These are phyloP conservation scores for Bucco capensis DNA, from an alignment of 2,113 vertebrate genomes.

Conservation along the genomic window DNA sequence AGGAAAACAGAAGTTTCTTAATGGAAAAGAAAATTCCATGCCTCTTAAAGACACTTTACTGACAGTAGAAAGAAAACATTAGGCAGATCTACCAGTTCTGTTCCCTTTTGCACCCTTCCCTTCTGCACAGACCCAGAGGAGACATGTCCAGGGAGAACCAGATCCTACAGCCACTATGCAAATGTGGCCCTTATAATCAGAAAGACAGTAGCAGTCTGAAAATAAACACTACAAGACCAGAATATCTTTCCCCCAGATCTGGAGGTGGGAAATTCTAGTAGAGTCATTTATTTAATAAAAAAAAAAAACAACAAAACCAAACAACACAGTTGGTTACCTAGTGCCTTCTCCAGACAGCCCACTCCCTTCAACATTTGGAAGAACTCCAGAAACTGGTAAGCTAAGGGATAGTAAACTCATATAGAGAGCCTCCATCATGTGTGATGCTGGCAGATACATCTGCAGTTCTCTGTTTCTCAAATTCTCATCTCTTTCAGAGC, in stretches of 20 bases:
- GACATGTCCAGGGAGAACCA: neutral
- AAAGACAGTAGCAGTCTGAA: neutral
- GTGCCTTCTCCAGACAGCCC: neutral
- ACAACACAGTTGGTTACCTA: neutral
- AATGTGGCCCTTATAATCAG: neutral
- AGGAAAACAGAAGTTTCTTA: no score
- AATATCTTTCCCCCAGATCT: neutral
- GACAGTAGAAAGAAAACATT: neutral
- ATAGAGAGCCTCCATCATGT: neutral
- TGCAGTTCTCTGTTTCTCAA: neutral
- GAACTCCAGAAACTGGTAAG: neutral
- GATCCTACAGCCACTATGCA: neutral
- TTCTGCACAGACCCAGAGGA: neutral
- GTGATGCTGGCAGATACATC: neutral
- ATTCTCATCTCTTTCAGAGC: neutral
- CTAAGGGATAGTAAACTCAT: neutral
- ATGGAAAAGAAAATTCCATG: neutral
- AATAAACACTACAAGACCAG: neutral
- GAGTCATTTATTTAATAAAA: neutral
- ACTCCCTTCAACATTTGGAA: neutral
- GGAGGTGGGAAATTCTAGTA: neutral
- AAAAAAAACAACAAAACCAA: neutral
- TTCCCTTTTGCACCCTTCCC: neutral
- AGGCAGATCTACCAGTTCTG: neutral
- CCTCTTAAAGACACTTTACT: neutral